A percentile compares a stretch with the other conserved stretches of the same genome.
Evolutionary conservation across 2,113 vertebrate species (phyloP).

Genomic region (Lepus timidus): DNA sequence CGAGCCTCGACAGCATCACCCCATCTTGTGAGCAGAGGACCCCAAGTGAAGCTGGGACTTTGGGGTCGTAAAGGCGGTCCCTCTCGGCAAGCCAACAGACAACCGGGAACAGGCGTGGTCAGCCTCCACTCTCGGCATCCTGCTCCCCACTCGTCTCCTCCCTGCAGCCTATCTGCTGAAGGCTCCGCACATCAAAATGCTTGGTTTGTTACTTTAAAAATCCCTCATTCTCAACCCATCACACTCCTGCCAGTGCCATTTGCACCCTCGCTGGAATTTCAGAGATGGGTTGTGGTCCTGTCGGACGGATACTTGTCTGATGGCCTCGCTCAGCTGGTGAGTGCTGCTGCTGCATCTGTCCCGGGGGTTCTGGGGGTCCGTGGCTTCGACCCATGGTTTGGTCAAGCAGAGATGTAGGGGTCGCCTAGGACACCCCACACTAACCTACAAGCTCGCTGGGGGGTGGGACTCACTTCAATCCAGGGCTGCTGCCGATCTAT

Average conservation of each 20-base stretch:
- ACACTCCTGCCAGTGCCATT: constrained; percentile 58
- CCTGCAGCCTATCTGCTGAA: neutral
- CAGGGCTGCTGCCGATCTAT: neutral
- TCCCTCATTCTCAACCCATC: neutral
- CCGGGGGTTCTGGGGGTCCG: neutral
- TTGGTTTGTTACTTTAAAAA: neutral
- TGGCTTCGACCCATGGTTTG: constrained; percentile 5
- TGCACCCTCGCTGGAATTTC: neutral
- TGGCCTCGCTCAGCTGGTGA: neutral
- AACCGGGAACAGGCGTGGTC: neutral
- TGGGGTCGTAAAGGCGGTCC: neutral
- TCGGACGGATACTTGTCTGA: neutral
- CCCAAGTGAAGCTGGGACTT: neutral
- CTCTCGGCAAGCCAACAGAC: neutral
- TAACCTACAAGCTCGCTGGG: neutral
- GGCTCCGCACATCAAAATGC: neutral
- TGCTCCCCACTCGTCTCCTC: neutral
- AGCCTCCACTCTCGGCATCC: too few relatives aligned
- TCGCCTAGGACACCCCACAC: neutral
- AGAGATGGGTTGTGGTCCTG: constrained; percentile 66
- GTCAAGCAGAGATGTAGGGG: neutral
- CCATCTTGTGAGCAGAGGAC: neutral
- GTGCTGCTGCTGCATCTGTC: neutral
- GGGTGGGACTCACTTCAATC: accelerated
- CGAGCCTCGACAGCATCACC: too few relatives aligned